Conservation (phyloP, 2,113 vertebrate species). For the Muntiacus reevesi region DNA sequence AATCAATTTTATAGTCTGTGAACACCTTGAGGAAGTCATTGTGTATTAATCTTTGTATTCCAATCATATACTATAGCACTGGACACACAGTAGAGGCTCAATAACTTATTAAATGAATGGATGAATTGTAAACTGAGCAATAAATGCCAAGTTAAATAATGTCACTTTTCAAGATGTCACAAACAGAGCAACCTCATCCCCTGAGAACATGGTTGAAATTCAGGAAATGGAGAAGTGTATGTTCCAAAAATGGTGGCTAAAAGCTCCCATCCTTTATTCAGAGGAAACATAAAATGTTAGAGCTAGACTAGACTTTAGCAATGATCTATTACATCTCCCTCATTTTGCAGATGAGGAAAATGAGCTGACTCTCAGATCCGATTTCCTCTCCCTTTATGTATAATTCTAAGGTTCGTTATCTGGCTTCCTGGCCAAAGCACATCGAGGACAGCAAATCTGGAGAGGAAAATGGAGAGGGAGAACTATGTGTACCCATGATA, state of each 20-base stretch:
- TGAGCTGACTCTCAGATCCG: not conserved
- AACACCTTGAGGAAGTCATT: not conserved
- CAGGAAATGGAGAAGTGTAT: slow-evolving; percentile 23
- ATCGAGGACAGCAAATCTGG: not conserved
- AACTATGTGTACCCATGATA: not conserved
- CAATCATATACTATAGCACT: not conserved
- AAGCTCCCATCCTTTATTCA: not conserved
- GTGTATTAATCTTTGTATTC: not conserved
- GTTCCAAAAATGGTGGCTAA: not conserved
- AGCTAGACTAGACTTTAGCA: not conserved
- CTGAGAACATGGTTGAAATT: slow-evolving; percentile 1
- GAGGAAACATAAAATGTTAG: not conserved
- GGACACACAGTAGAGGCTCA: not conserved
- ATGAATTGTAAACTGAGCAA: not conserved
- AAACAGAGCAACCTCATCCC: not conserved
- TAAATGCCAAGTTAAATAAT: slow-evolving; percentile 9
- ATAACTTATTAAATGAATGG: slow-evolving; percentile 17
- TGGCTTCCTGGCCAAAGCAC: slow-evolving; percentile 24
- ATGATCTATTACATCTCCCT: not conserved
- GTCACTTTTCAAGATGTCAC: slow-evolving; percentile 16
- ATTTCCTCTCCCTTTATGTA: slow-evolving; percentile 14
- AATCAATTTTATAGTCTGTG: not conserved
- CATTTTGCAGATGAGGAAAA: slow-evolving; percentile 9
- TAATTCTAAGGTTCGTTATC: not conserved
- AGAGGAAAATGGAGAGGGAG: not conserved